Percentiles rank a stretch among this genome's conserved stretches.
phyloP scores from a whole-genome alignment of 2,113 vertebrate genomes.

The Eidolon helvum region DNA sequence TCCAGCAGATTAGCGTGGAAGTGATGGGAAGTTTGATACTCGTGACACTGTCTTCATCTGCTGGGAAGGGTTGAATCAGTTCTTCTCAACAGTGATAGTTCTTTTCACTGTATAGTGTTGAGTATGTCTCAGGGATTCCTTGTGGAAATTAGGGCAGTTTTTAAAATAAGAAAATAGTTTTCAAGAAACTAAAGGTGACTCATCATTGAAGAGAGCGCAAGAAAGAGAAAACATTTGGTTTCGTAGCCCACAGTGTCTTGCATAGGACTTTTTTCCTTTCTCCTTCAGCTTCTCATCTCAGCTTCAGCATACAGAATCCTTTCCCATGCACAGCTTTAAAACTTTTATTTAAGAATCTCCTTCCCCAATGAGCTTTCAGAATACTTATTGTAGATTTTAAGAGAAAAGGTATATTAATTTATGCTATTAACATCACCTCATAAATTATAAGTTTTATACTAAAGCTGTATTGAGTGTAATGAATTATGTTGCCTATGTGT shows the following conservation, averaged over 20 bases:
- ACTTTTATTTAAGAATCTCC: slow-evolving; percentile 88
- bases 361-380: slow-evolving; percentile 86
- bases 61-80: slow-evolving; percentile 81
- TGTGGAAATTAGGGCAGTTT: slow-evolving; percentile 88
- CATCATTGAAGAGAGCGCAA: slow-evolving; percentile 81
- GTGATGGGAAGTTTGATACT: slow-evolving; percentile 57
- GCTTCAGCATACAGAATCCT: slow-evolving; percentile 80
- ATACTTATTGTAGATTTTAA: slow-evolving; percentile 91
- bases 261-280: slow-evolving; percentile 77
- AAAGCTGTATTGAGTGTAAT: slow-evolving; percentile 91
- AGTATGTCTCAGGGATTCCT: slow-evolving; percentile 91
- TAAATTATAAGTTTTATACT: slow-evolving; percentile 94
- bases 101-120: slow-evolving; percentile 84
- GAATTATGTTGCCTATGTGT: slow-evolving; percentile 91
- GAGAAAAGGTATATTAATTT: slow-evolving; percentile 93
- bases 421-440: slow-evolving; percentile 92
- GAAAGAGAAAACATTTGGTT: slow-evolving; percentile 81
- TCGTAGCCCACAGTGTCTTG: slow-evolving; percentile 73
- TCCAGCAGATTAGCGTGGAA: slow-evolving; percentile 66
- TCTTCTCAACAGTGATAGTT: slow-evolving; percentile 83
- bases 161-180: slow-evolving; percentile 80
- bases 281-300: slow-evolving; percentile 83
- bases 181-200: slow-evolving; percentile 84
- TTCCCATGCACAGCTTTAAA: slow-evolving; percentile 88
- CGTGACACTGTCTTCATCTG: slow-evolving; percentile 73